A percentile compares a stretch with the other conserved stretches of the same genome.
These are phyloP conservation scores for Gobius niger DNA, from an alignment of 2,113 vertebrate genomes.

Conservation along the genomic window DNA sequence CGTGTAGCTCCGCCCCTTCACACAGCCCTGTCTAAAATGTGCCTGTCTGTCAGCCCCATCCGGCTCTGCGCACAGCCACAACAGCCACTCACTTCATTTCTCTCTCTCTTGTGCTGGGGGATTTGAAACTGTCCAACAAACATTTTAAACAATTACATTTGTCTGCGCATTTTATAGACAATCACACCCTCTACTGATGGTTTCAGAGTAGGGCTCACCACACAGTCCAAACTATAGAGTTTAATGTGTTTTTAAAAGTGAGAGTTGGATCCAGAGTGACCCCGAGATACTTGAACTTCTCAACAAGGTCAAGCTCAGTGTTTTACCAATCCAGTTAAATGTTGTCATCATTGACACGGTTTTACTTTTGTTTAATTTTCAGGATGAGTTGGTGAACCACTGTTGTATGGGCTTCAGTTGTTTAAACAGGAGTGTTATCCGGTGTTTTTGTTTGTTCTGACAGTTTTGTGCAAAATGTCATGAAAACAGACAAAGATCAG, in stretches of 20 bases:
- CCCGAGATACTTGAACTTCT: too few relatives aligned
- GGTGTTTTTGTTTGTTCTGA: too few relatives aligned
- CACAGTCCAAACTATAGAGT: constrained; percentile 52
- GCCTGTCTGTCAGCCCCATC: constrained; percentile 44
- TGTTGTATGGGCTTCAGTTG: too few relatives aligned
- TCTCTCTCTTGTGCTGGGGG: constrained; percentile 80
- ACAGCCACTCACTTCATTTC: constrained; percentile 42
- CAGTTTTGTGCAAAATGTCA: too few relatives aligned
- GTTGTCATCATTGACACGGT: too few relatives aligned
- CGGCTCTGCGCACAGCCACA: constrained; percentile 36
- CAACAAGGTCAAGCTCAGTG: too few relatives aligned
- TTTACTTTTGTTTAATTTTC: too few relatives aligned
- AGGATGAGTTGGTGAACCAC: too few relatives aligned
- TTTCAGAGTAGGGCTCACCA: constrained; percentile 41
- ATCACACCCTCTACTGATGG: constrained; percentile 70
- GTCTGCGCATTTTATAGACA: constrained; percentile 80
- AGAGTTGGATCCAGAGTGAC: too few relatives aligned
- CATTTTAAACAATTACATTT: constrained; percentile 86
- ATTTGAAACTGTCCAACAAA: constrained; percentile 90
- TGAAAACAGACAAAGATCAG: too few relatives aligned
- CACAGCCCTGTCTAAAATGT: constrained; percentile 19
- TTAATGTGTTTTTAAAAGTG: neutral
- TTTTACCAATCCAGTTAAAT: too few relatives aligned
- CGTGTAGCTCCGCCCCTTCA: constrained; percentile 38
- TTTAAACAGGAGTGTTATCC: too few relatives aligned